Conservation (phyloP, 2,888 invertebrate species). For the Cerastoderma edule region DNA sequence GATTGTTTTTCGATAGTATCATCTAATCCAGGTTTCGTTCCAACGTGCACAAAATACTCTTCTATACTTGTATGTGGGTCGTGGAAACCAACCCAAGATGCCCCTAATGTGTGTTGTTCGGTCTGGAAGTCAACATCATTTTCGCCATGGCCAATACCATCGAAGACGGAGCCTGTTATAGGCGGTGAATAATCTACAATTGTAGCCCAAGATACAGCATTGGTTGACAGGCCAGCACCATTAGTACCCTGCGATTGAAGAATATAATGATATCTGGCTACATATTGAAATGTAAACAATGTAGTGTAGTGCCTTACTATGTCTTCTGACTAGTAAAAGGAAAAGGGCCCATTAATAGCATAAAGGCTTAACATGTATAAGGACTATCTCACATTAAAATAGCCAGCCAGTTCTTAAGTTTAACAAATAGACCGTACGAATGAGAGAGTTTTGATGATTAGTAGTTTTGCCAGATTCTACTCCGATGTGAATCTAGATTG, state of each 20-base stretch:
- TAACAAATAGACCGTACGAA: no score
- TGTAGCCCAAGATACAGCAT: constrained; percentile 41
- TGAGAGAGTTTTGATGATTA: no score
- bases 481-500: no score
- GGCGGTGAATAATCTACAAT: constrained; percentile 53
- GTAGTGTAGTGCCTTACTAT: no score
- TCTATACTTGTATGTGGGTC: constrained; percentile 56
- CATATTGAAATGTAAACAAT: not conserved
- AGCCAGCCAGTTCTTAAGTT: no score
- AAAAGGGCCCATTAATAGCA: no score
- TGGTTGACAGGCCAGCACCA: constrained; percentile 57
- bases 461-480: no score
- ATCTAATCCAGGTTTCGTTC: constrained; percentile 55
- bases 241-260: constrained; percentile 50
- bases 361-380: no score
- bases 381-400: no score
- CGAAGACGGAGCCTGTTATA: constrained; percentile 33
- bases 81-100: constrained; percentile 60
- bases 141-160: constrained; percentile 31
- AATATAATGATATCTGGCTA: not conserved
- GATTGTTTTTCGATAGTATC: constrained; percentile 19
- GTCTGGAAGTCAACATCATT: constrained; percentile 56
- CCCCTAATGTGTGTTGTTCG: constrained; percentile 35
- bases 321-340: no score
- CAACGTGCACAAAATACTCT: constrained; percentile 58